A percentile compares a stretch with the other conserved stretches of the same genome.
Evolutionary conservation across 2,888 invertebrate species (phyloP).

Genomic region (Petrolisthes cinctipes): DNA sequence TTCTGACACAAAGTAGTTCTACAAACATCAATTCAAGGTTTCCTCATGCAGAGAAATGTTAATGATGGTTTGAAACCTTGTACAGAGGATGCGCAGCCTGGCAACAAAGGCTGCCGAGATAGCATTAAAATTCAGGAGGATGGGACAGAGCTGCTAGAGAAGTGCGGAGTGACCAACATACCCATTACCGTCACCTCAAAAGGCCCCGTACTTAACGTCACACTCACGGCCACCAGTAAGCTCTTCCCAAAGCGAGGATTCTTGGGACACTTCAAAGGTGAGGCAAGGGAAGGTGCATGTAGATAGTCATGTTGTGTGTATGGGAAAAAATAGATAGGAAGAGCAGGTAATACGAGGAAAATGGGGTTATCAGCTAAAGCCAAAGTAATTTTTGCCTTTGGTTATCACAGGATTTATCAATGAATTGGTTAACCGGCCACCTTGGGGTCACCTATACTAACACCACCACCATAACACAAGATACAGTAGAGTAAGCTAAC

Average conservation of each 20-base stretch:
- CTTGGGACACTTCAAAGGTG: constrained; percentile 77
- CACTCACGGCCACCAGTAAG: constrained; percentile 72
- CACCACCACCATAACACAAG: not conserved
- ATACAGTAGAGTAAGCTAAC: too few relatives aligned
- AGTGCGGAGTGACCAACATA: constrained; percentile 52
- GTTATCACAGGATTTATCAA: too few relatives aligned
- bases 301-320: not conserved
- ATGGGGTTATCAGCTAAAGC: too few relatives aligned
- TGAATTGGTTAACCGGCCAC: too few relatives aligned
- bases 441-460: too few relatives aligned
- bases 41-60: too few relatives aligned
- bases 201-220: constrained; percentile 67
- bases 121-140: constrained; percentile 53
- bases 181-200: constrained; percentile 61
- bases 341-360: not conserved
- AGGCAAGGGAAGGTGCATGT: constrained; percentile 67
- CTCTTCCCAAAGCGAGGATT: constrained; percentile 77
- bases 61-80: too few relatives aligned
- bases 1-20: too few relatives aligned
- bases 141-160: constrained; percentile 35
- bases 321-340: constrained; percentile 2
- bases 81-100: constrained; percentile 12
- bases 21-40: too few relatives aligned
- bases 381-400: too few relatives aligned
- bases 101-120: constrained; percentile 50